Conservation (phyloP, 2,113 vertebrate genomes). For the Hassar affinis region DNA sequence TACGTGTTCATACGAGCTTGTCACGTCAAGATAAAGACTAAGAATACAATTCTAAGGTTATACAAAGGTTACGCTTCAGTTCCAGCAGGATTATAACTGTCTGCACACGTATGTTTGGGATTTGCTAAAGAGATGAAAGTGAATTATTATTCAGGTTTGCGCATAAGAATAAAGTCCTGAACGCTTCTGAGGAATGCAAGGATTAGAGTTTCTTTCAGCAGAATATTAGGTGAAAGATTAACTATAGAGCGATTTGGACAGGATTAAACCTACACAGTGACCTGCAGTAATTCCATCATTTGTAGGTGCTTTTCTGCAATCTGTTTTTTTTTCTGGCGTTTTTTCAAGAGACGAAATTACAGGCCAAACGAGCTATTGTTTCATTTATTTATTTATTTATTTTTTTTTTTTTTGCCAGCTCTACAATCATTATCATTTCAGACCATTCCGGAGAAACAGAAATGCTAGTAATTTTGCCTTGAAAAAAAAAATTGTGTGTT, state of each 20-base stretch:
- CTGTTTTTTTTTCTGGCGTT: neutral
- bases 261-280: neutral
- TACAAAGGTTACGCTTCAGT: neutral
- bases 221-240: neutral
- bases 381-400: neutral
- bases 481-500: neutral
- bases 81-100: neutral
- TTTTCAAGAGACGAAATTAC: neutral
- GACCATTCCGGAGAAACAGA: neutral
- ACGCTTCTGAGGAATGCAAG: neutral
- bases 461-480: neutral
- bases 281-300: neutral
- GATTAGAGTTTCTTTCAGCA: neutral
- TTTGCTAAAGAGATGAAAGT: neutral
- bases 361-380: too few relatives aligned
- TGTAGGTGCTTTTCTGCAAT: neutral
- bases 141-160: slow-evolving; percentile 8
- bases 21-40: neutral
- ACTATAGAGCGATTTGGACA: neutral
- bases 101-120: neutral
- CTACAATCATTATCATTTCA: neutral
- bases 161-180: slow-evolving; percentile 7
- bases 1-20: neutral
- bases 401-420: neutral
- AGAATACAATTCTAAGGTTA: neutral